Evolutionary conservation across 2,113 vertebrate genomes (phyloP).

Genomic region (Baryphthengus martii): DNA sequence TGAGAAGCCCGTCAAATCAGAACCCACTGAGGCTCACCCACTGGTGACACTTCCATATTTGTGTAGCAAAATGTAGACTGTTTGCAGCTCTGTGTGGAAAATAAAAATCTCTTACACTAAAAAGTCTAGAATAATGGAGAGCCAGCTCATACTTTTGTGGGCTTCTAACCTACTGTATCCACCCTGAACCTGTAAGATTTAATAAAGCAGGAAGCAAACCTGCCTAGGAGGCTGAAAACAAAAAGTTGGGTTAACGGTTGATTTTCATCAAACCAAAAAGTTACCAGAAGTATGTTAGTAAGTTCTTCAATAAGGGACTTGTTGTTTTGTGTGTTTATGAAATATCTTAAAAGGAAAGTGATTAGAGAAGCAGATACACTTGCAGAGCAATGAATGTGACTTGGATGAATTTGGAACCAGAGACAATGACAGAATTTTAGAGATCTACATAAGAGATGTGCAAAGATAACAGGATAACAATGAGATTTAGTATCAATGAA

Average conservation of each 20-base stretch:
- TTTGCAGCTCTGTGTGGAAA: background rate
- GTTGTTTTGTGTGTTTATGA: background rate
- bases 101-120: background rate
- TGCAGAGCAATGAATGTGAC: background rate
- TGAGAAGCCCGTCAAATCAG: background rate
- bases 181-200: background rate
- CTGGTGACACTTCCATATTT: background rate
- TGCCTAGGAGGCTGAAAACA: background rate
- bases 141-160: background rate
- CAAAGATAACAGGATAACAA: background rate
- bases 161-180: background rate
- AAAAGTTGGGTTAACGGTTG: background rate
- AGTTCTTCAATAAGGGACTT: background rate
- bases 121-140: background rate
- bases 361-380: background rate
- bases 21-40: background rate
- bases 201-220: background rate
- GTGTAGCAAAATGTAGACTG: background rate
- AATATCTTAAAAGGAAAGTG: background rate
- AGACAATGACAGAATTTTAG: background rate
- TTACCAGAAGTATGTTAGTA: background rate
- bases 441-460: background rate
- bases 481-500: background rate
- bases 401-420: background rate
- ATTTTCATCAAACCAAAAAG: background rate